A percentile compares a stretch with the other conserved stretches of the same genome.
phyloP scores from a whole-genome alignment of 2,888 invertebrate species.

The Cremastinae sp. region DNA sequence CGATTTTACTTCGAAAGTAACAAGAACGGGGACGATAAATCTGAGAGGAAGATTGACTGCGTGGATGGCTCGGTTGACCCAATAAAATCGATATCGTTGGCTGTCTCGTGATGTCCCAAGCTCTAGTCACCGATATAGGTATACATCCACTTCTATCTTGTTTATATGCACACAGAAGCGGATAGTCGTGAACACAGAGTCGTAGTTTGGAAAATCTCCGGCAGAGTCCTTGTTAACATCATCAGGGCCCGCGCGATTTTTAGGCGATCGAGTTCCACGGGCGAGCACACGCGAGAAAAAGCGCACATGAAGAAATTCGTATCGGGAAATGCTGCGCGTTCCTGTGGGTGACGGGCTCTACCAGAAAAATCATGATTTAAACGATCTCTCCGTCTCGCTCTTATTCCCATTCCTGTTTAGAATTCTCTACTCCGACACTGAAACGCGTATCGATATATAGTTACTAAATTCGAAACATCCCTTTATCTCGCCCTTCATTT shows the following conservation, averaged over 20 bases:
- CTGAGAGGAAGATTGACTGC: slow-evolving; percentile 3
- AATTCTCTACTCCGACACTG: too few relatives aligned
- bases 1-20: background rate
- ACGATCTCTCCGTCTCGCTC: slow-evolving; percentile 58
- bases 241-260: slow-evolving; percentile 22
- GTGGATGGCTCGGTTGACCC: slow-evolving; percentile 47
- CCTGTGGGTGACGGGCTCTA: slow-evolving; percentile 64
- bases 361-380: slow-evolving; percentile 71
- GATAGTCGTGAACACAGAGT: slow-evolving; percentile 25
- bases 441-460: too few relatives aligned
- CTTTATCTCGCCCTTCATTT: too few relatives aligned
- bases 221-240: slow-evolving; percentile 56
- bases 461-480: too few relatives aligned
- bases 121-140: slow-evolving; percentile 24
- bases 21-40: background rate
- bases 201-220: slow-evolving; percentile 30
- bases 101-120: slow-evolving; percentile 51
- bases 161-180: slow-evolving; percentile 9
- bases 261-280: slow-evolving; percentile 2
- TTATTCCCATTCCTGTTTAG: slow-evolving; percentile 34
- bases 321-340: slow-evolving; percentile 19
- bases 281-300: background rate
- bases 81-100: slow-evolving; percentile 58
- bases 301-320: too few relatives aligned
- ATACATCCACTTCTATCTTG: background rate